Evolutionary conservation across 2,888 invertebrate genomes (phyloP), one percentile per base, ranked within the genome.

Genomic region (Entomobrya multifasciata): DNA sequence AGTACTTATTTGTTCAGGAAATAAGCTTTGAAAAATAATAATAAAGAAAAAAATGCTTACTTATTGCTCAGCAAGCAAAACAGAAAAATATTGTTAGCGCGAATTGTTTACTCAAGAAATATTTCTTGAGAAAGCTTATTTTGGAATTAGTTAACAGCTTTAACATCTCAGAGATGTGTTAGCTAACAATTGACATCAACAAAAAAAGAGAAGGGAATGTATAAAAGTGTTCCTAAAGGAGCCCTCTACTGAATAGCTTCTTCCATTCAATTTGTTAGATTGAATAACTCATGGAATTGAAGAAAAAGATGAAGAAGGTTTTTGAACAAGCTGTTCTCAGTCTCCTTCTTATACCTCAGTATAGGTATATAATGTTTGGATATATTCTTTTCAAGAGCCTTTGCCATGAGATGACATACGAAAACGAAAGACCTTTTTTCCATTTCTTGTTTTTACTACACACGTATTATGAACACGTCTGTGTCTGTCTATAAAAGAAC

Each of bases 381-480:
- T n/a, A 57, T 25, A 22, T 47, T 67, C 47, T 41, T 67, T 20
- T 57, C 11, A 62, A 65, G 78, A 79, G 79, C 65, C 67, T 81
- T 82, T n/a, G n/a, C 74, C 41, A 76, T 4, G 8, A 36, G 36
- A 36, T 6, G 36, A 36, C 4, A 70, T 4, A 83, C 11, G 60
- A 49, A 49, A 76, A 70, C 77, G 81, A 83, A 72, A 72, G 79
- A 52, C 79, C 78, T 52, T 82, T 78, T 60, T 65, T 8, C 36
- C 4, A 6, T 72, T 83, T 65, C 72, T 30, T 70, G 25, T 65
- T 74, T 62, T 41, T 27, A 55, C 15, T 41, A 41, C 30, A 55
- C 3, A 8, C 15, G 27, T 25, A 41, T 41, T 41, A 47, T 13
- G 4, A 67, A 5, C 20, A 44, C 44, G 47, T 47, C 15, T 47